A percentile compares a stretch with the other conserved stretches of the same genome.
Conservation (phyloP, 35 echinoderm and acorn worm genomes). For the Apostichopus parvimensis region DNA sequence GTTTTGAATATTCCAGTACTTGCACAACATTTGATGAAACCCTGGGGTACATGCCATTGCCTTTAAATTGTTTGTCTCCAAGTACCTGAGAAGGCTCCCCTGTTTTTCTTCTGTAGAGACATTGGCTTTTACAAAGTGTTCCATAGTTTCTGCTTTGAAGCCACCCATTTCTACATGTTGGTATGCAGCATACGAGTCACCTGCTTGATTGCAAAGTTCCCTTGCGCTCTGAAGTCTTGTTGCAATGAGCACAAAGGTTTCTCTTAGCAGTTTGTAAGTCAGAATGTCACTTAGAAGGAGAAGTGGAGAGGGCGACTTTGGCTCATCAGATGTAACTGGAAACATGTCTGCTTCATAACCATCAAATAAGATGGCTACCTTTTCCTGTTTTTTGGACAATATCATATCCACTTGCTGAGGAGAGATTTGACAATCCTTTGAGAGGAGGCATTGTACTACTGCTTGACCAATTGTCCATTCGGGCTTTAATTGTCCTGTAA, state of each 20-base stretch:
- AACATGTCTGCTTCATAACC: neutral
- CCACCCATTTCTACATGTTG: conserved; percentile 27
- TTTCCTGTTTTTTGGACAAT: neutral
- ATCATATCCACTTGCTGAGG: neutral
- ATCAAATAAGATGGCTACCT: conserved; percentile 43
- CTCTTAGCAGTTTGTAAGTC: neutral
- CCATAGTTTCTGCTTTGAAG: conserved; percentile 1
- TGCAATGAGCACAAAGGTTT: conserved; percentile 18
- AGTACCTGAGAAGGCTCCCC: conserved; percentile 26
- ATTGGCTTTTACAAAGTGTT: conserved; percentile 3
- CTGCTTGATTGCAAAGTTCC: neutral
- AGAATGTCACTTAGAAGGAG: conserved; percentile 20
- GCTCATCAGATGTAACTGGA: neutral
- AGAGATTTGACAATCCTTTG: conserved; percentile 6
- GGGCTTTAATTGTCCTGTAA: neutral
- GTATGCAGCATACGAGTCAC: neutral
- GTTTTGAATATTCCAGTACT: conserved; percentile 18
- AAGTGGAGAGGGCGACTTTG: neutral
- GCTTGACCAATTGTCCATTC: conserved; percentile 29
- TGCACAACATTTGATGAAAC: conserved; percentile 3
- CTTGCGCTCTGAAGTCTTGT: conserved; percentile 6
- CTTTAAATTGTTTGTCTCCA: conserved; percentile 24
- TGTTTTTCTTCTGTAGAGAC: conserved; percentile 11
- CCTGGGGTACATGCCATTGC: conserved; percentile 7
- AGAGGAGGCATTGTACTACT: neutral